Evolutionary conservation across 2,113 vertebrate genomes (phyloP).

Genomic region (Ramphastos sulfuratus): DNA sequence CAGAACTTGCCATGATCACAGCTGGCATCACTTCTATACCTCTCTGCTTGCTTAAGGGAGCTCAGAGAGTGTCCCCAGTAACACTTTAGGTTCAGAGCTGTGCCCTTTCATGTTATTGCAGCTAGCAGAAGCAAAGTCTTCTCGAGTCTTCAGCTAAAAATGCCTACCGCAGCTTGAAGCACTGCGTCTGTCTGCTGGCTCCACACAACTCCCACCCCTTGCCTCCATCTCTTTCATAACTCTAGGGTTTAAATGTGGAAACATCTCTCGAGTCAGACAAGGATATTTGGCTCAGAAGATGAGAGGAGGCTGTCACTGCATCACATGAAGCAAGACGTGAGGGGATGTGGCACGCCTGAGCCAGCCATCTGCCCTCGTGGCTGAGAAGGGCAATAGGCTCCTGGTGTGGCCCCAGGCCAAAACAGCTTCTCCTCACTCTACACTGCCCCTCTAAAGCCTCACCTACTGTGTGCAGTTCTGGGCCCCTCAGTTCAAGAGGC

Average conservation of each 20-base stretch:
- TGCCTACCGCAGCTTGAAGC: not conserved
- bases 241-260: constrained; percentile 6
- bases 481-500: too few species aligned
- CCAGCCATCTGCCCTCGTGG: too few species aligned
- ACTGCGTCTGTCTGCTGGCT: not conserved
- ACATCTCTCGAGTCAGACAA: not conserved
- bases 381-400: too few species aligned
- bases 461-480: too few species aligned
- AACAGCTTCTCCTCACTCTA: too few species aligned
- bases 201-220: not conserved
- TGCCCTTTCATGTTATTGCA: not conserved
- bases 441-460: too few species aligned
- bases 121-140: not conserved
- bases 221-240: not conserved
- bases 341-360: not conserved
- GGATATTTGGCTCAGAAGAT: not conserved
- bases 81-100: not conserved
- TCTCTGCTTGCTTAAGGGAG: not conserved
- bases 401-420: too few species aligned
- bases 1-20: not conserved
- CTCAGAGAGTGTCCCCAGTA: not conserved
- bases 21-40: not conserved
- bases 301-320: not conserved
- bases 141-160: not conserved
- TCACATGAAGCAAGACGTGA: not conserved